Conservation (phyloP, 1,140 invertebrate species). For the Copidosoma floridanum region DNA sequence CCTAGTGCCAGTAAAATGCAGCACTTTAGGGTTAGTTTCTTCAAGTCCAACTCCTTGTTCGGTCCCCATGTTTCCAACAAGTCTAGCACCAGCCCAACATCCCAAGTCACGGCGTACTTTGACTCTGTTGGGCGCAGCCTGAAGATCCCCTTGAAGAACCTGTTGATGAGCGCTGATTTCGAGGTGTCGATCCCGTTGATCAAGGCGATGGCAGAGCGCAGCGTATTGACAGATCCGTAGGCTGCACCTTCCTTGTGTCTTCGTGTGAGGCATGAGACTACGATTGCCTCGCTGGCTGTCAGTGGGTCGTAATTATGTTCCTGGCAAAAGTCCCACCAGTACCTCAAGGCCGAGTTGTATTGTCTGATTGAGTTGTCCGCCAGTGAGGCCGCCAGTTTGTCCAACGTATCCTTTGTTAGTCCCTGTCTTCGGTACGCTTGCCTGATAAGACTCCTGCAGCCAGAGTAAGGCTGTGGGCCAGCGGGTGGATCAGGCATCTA, state of each 20-base stretch:
- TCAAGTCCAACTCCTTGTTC: not conserved
- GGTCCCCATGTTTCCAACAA: constrained; percentile 19
- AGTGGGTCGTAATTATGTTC: constrained; percentile 28
- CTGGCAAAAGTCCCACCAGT: constrained; percentile 40
- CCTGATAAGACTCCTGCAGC: constrained; percentile 1
- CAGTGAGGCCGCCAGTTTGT: constrained; percentile 37
- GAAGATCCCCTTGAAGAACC: constrained; percentile 26
- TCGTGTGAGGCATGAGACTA: constrained; percentile 28
- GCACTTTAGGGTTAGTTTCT: constrained; percentile 19
- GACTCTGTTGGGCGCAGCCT: constrained; percentile 26
- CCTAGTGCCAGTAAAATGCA: constrained; percentile 24
- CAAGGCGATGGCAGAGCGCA: constrained; percentile 27
- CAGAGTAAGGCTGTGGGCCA: constrained; percentile 4
- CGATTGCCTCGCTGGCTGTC: constrained; percentile 6
- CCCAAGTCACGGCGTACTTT: constrained; percentile 34
- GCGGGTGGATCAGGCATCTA: constrained; percentile 3
- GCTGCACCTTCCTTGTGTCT: constrained; percentile 30
- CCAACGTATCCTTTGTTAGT: constrained; percentile 18
- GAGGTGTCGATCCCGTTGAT: constrained; percentile 14
- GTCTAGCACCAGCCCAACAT: constrained; percentile 25
- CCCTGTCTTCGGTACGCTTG: constrained; percentile 18
- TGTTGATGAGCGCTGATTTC: constrained; percentile 12
- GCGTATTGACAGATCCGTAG: constrained; percentile 28
- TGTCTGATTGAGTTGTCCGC: constrained; percentile 36
- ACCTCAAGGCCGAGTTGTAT: constrained; percentile 33